phyloP scores from a whole-genome alignment of 2,113 vertebrate genomes.

The Cryptotis parvus region DNA sequence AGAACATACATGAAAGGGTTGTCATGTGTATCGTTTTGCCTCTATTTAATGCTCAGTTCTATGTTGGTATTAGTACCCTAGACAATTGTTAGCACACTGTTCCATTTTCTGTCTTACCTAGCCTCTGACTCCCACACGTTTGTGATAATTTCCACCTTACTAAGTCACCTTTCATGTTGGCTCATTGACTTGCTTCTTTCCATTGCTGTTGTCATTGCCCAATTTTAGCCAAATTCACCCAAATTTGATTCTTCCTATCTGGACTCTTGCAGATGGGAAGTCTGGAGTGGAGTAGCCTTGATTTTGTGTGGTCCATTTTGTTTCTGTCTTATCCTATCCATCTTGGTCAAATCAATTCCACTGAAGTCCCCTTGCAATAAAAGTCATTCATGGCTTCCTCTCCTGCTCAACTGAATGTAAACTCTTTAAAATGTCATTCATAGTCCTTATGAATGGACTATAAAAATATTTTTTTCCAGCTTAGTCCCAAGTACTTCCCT shows the following conservation, averaged over 20 bases:
- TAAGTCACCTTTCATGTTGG: conserved; percentile 1
- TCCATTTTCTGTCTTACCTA: too few relatives aligned
- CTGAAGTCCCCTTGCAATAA: neutral
- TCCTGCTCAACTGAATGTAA: neutral
- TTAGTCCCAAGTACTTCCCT: neutral
- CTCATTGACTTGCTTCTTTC: neutral
- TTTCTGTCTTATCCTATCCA: neutral
- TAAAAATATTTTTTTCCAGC: neutral
- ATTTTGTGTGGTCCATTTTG: neutral
- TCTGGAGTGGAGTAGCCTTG: neutral
- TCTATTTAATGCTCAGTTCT: too few relatives aligned
- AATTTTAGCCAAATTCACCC: too few relatives aligned
- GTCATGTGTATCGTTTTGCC: too few relatives aligned
- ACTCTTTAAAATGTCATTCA: neutral
- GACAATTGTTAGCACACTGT: too few relatives aligned
- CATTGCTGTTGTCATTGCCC: neutral
- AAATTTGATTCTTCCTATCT: neutral
- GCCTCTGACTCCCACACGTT: too few relatives aligned
- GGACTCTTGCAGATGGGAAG: neutral
- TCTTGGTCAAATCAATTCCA: neutral
- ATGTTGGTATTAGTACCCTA: too few relatives aligned
- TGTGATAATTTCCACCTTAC: too few relatives aligned
- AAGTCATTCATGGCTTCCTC: neutral
- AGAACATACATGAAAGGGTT: too few relatives aligned
- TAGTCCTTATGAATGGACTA: neutral